Evolutionary conservation across 2,888 invertebrate genomes (phyloP).

Genomic region (Leptothorax acervorum): DNA sequence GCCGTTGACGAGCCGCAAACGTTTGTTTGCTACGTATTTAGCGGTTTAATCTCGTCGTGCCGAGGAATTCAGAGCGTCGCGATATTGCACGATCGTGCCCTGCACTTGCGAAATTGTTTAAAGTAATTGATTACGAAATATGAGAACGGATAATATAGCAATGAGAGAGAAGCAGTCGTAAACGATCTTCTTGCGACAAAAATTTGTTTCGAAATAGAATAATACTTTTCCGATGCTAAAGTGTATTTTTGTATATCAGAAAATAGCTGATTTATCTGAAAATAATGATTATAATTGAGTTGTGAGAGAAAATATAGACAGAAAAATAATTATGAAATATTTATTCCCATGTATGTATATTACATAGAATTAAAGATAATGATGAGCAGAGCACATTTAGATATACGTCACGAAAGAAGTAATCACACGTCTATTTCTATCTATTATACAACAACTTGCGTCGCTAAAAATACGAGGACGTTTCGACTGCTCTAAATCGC

Average conservation of each 20-base stretch:
- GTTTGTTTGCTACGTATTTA: constrained; percentile 48
- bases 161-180: background rate
- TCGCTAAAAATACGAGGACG: background rate
- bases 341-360: background rate
- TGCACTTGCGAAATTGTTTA: constrained; percentile 29
- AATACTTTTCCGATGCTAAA: background rate
- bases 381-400: background rate
- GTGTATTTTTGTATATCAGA: background rate
- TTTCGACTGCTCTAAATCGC: background rate
- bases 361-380: background rate
- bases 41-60: constrained; percentile 45
- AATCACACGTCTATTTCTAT: background rate
- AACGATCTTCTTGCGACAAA: background rate
- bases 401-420: too few relatives aligned
- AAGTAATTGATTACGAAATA: constrained; percentile 40
- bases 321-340: background rate
- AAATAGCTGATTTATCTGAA: background rate
- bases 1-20: constrained; percentile 27
- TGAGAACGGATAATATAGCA: background rate
- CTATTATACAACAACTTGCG: background rate
- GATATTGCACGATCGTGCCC: background rate
- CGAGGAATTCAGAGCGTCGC: constrained; percentile 13
- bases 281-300: background rate
- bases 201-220: background rate
- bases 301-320: background rate